Base-by-base conservation (phyloP, 2,113 vertebrate genomes). In the Myodes glareolus region DNA sequence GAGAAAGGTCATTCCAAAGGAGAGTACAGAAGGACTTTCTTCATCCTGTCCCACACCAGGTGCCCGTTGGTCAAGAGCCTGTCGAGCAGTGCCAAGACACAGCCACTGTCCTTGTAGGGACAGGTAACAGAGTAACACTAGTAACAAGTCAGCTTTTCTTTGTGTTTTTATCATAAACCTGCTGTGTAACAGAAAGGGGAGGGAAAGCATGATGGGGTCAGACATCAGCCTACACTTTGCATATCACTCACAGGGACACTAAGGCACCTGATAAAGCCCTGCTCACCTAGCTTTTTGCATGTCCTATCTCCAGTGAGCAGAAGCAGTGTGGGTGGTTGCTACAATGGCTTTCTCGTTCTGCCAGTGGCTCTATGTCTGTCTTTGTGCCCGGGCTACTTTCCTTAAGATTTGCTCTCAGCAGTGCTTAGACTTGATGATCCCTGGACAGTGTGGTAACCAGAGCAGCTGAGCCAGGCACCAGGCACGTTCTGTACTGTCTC, bases 1-100 rank as follows among this genome's bases (percentile, higher is more conserved):
- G 89, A 90, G 81, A 80, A 94, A 91, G 95, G 81, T 87, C 89
- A 31, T 75, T 95, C 52, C 19, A 36, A 42, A 67, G 47, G 75
- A 78, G 4, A 67, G 45, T 42, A 0, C 63, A 39, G 12, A 1
- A 52, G 87, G 73, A 47, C 76, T 77, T 65, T 27, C 36, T 72
- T 4, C 27, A 0, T 7, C 75, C 58, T 47, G 45, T 36, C 85
- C 70, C 29, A 2, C 1, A 1, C 29, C 0, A 7, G 39, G 81
- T 21, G 73, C 73, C 58, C n/a, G 55, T 7, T 36, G 17, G 17
- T 65, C 31, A 17, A 7, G 33, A 47, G 73, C 63, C 1, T 36
- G 73, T 17, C 39, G 12, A 23, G 61, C 33, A 23, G 61, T 8
- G 1, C 7, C 63, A 10, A 42, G 65, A 39, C 85, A 1, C 73